Conservation (phyloP, 2,797 vertebrate genomes). For the Aulostomus chinensis region DNA sequence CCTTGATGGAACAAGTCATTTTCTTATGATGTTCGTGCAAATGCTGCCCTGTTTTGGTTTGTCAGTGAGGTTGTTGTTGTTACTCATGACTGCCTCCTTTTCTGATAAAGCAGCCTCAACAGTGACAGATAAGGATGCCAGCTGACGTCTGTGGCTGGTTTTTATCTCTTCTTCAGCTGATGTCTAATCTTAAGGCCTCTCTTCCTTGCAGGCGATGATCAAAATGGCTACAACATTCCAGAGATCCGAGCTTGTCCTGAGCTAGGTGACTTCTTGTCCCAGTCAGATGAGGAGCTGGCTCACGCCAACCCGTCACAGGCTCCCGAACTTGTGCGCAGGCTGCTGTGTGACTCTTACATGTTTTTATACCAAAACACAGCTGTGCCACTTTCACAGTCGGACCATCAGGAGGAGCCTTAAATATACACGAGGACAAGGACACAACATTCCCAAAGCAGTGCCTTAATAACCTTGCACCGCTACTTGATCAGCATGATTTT, state of each 20-base stretch:
- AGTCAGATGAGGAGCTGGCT: slow-evolving; percentile 66
- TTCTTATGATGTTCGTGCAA: slow-evolving; percentile 22
- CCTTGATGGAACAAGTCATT: neutral
- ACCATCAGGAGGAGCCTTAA: slow-evolving; percentile 28
- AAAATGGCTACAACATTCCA: slow-evolving; percentile 79
- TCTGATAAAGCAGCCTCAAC: slow-evolving; percentile 30
- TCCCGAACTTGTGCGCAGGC: slow-evolving; percentile 66
- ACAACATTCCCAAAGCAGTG: slow-evolving; percentile 55
- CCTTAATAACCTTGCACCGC: slow-evolving; percentile 45
- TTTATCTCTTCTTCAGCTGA: slow-evolving; percentile 42
- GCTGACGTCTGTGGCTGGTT: slow-evolving; percentile 42
- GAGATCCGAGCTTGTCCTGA: slow-evolving; percentile 80
- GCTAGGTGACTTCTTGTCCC: slow-evolving; percentile 69
- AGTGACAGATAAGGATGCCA: slow-evolving; percentile 35
- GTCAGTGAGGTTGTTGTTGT: slow-evolving; percentile 1
- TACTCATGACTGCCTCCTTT: slow-evolving; percentile 14
- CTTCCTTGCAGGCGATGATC: slow-evolving; percentile 72
- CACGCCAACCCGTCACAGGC: slow-evolving; percentile 56
- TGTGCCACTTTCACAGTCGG: slow-evolving; percentile 14
- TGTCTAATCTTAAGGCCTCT: slow-evolving; percentile 44
- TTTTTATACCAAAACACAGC: slow-evolving; percentile 77
- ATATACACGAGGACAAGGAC: slow-evolving; percentile 22
- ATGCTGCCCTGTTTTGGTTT: slow-evolving; percentile 16
- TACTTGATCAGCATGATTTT: slow-evolving; percentile 29
- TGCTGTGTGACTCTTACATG: slow-evolving; percentile 84